Evolutionary conservation across 2,797 vertebrate genomes (phyloP).

Genomic region (Masticophis lateralis): DNA sequence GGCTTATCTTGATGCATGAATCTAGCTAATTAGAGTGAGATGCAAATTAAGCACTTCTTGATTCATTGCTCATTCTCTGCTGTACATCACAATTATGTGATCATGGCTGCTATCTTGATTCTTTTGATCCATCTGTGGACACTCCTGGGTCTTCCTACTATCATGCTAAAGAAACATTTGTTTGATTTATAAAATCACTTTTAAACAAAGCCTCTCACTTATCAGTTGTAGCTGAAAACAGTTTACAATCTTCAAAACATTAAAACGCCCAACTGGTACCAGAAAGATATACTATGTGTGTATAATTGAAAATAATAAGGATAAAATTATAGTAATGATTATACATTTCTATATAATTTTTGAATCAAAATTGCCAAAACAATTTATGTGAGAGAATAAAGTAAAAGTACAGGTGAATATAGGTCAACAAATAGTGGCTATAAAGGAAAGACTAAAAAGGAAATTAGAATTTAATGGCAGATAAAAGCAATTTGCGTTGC

Average conservation of each 20-base stretch:
- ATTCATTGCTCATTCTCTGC: neutral
- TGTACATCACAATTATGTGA: neutral
- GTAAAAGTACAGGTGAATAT: neutral
- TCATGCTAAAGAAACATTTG: neutral
- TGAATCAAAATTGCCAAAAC: neutral
- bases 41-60: neutral
- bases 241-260: neutral
- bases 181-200: neutral
- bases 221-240: neutral
- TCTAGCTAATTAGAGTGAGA: neutral
- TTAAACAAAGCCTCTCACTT: neutral
- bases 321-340: neutral
- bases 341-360: neutral
- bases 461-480: neutral
- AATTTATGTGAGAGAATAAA: neutral
- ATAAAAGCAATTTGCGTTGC: neutral
- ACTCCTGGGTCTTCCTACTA: neutral
- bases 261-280: neutral
- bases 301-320: neutral
- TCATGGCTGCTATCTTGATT: neutral
- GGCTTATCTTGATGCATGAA: neutral
- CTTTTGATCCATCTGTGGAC: neutral
- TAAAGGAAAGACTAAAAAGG: neutral
- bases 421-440: neutral
- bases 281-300: neutral